Evolutionary conservation across 2,888 invertebrate species (phyloP).

Genomic region (Muschampia plurimacula): DNA sequence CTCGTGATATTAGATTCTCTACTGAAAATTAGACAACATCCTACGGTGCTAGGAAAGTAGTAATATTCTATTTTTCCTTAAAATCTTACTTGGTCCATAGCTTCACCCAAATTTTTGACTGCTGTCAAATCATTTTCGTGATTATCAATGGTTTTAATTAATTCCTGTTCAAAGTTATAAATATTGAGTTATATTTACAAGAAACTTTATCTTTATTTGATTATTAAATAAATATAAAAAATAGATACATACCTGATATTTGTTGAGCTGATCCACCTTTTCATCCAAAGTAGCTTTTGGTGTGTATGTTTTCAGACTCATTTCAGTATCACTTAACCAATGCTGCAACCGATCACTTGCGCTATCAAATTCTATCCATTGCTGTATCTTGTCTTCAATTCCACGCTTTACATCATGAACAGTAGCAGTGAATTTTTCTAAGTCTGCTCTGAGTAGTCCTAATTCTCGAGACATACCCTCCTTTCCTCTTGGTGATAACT

Average conservation of each 20-base stretch:
- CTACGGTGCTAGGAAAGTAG: constrained; percentile 67
- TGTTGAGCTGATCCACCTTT: constrained; percentile 95
- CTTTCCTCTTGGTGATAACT: constrained; percentile 92
- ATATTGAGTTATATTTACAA: constrained; percentile 48
- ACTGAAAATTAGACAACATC: constrained; percentile 79
- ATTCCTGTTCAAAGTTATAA: constrained; percentile 87
- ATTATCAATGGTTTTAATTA: constrained; percentile 90
- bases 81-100: constrained; percentile 93
- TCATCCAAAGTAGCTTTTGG: constrained; percentile 94
- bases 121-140: constrained; percentile 90
- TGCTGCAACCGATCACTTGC: constrained; percentile 92
- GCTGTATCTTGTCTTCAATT: constrained; percentile 93
- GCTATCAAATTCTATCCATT: constrained; percentile 96
- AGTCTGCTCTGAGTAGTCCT: constrained; percentile 91
- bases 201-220: constrained; percentile 23
- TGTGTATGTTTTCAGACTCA: constrained; percentile 93
- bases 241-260: constrained; percentile 90
- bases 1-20: constrained; percentile 72
- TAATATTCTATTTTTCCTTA: constrained; percentile 51
- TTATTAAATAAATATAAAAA: constrained; percentile 17
- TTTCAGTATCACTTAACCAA: constrained; percentile 95
- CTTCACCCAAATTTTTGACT: constrained; percentile 90
- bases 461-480: constrained; percentile 94
- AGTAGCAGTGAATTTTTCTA: constrained; percentile 92
- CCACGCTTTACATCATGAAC: constrained; percentile 92